These are phyloP conservation scores for Valencia hispanica DNA, from an alignment of 2,797 vertebrate species.

Conservation along the genomic window DNA sequence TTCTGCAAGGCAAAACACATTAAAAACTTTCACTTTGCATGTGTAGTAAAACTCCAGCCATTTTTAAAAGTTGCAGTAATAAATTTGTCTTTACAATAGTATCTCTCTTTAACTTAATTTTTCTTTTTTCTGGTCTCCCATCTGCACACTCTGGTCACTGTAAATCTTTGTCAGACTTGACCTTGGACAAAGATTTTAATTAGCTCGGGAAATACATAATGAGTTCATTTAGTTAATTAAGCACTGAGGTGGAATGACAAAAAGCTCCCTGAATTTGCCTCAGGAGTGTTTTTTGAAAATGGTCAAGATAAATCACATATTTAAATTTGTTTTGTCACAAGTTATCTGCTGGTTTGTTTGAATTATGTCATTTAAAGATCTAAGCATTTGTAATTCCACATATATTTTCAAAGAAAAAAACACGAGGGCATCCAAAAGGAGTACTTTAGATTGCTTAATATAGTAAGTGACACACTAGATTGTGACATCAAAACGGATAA, in stretches of 20 bases:
- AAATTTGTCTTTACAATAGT: slow-evolving; percentile 10
- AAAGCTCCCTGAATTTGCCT: slow-evolving; percentile 70
- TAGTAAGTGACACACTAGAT: too few relatives aligned
- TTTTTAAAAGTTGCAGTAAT: slow-evolving; percentile 2
- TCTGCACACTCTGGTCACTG: slow-evolving; percentile 67
- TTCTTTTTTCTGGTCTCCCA: slow-evolving; percentile 3
- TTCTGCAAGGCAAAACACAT: too few relatives aligned
- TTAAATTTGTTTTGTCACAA: slow-evolving; percentile 54
- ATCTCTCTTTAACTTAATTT: slow-evolving; percentile 13
- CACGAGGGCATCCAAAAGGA: neutral
- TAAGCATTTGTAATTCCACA: neutral
- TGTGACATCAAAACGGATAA: too few relatives aligned
- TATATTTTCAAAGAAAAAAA: neutral
- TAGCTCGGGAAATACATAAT: slow-evolving; percentile 81
- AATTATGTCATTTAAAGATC: neutral
- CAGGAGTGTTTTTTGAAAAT: slow-evolving; percentile 69
- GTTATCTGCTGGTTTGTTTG: slow-evolving; percentile 9
- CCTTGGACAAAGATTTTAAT: slow-evolving; percentile 81
- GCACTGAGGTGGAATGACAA: slow-evolving; percentile 79
- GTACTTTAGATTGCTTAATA: neutral
- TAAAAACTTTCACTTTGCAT: neutral
- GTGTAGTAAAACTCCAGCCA: neutral
- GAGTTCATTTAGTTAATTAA: slow-evolving; percentile 84
- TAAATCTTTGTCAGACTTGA: slow-evolving; percentile 81
- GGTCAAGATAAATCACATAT: slow-evolving; percentile 65